Conservation (phyloP, 1,140 invertebrate genomes). For the Yoshiicerus persimilis region DNA sequence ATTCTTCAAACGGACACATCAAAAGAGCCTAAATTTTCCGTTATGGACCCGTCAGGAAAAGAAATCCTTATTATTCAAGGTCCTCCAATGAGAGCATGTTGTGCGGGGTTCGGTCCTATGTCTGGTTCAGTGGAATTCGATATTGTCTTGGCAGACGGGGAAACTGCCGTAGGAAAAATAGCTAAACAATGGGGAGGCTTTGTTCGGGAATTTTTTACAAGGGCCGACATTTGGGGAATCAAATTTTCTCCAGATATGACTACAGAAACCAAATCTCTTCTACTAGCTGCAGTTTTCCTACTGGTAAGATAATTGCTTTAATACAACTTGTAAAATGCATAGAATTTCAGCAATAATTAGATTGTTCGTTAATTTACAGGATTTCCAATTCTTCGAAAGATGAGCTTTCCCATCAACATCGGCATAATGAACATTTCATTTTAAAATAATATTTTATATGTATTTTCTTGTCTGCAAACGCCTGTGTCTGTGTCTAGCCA, state of each 20-base stretch:
- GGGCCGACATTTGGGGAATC: constrained; percentile 37
- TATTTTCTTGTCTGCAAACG: too few relatives aligned
- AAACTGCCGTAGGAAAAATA: constrained; percentile 19
- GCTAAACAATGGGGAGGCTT: constrained; percentile 39
- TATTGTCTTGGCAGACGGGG: background rate
- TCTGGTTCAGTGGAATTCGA: constrained; percentile 27
- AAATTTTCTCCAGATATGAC: constrained; percentile 32
- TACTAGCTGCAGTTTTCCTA: constrained; percentile 33
- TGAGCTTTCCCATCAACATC: background rate
- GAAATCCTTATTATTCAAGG: constrained; percentile 33
- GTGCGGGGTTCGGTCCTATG: background rate
- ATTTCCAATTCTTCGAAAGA: constrained; percentile 37
- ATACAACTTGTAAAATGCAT: background rate
- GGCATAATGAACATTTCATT: background rate
- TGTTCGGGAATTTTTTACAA: constrained; percentile 33
- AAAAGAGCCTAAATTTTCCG: constrained; percentile 6
- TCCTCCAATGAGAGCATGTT: background rate
- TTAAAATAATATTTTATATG: too few relatives aligned
- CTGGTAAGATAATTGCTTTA: background rate
- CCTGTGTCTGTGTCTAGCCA: too few relatives aligned
- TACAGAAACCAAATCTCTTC: constrained; percentile 17
- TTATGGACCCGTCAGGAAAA: background rate
- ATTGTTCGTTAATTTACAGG: background rate
- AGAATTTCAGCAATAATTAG: background rate
- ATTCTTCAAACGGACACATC: background rate